Evolutionary conservation across 1,140 invertebrate species (phyloP).

Genomic region (Drosophila bifasciata): DNA sequence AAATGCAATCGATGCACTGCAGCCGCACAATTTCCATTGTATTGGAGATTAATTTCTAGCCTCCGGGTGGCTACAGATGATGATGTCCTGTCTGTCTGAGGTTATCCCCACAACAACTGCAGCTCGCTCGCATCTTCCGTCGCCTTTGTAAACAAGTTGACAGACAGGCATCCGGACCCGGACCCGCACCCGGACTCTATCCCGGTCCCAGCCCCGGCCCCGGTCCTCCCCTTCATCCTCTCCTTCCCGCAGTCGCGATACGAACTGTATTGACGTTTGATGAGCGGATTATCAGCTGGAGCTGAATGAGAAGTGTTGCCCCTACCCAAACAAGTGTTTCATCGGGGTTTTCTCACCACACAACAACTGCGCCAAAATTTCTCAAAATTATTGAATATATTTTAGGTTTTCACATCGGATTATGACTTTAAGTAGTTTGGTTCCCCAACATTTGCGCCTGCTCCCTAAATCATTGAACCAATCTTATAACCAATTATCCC

Average conservation of each 20-base stretch:
- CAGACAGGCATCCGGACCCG: constrained; percentile 56
- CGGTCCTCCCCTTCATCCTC: not conserved
- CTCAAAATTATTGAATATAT: too few species aligned
- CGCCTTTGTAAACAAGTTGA: constrained; percentile 76
- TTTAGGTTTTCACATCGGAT: too few species aligned
- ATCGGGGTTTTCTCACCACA: constrained; percentile 33
- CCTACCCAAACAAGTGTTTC: constrained; percentile 63
- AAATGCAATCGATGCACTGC: constrained; percentile 53
- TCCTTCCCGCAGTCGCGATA: constrained; percentile 14
- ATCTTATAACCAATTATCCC: too few species aligned
- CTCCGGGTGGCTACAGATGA: constrained; percentile 53
- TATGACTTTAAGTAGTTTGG: too few species aligned
- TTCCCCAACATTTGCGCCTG: too few species aligned
- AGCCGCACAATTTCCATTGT: constrained; percentile 76
- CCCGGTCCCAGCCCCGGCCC: not conserved
- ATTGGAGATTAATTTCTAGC: constrained; percentile 79
- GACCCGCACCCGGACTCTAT: constrained; percentile 1
- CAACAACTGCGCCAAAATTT: constrained; percentile 53
- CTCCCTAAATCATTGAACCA: too few species aligned
- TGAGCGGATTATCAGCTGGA: constrained; percentile 72
- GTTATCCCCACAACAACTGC: constrained; percentile 18
- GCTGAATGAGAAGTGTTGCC: constrained; percentile 26
- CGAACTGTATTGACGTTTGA: constrained; percentile 73
- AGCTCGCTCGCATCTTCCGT: constrained; percentile 23
- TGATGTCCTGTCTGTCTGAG: constrained; percentile 32